Evolutionary conservation across 1,140 invertebrate genomes (phyloP).

Genomic region (Physella acuta): DNA sequence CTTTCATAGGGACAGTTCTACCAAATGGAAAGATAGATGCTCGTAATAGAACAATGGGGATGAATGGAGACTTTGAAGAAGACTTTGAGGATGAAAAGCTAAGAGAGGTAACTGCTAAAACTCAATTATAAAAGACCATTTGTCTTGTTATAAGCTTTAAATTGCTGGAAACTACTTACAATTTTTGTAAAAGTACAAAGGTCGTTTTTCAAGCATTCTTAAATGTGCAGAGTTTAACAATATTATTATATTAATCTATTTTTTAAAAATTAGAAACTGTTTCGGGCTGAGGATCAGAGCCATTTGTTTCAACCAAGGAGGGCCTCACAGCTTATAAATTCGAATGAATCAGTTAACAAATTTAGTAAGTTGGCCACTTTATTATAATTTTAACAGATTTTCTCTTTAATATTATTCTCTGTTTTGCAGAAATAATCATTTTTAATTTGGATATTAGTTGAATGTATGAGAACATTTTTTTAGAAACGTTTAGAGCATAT

Average conservation of each 20-base stretch:
- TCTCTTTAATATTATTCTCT: no score
- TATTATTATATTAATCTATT: neutral
- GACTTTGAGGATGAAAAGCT: slow-evolving; percentile 55
- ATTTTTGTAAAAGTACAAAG: no score
- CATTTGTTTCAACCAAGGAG: slow-evolving; percentile 74
- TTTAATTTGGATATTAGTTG: no score
- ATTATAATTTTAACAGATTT: no score
- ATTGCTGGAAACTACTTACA: no score
- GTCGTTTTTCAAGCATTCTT: no score
- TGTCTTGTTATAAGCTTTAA: neutral
- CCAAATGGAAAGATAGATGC: neutral
- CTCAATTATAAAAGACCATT: no score
- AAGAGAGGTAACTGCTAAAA: slow-evolving; percentile 56
- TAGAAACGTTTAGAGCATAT: no score
- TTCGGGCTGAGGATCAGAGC: slow-evolving; percentile 69
- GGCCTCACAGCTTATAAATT: slow-evolving; percentile 66
- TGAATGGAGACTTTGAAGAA: slow-evolving; percentile 52
- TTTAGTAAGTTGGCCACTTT: slow-evolving; percentile 37
- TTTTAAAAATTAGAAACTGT: slow-evolving; percentile 64
- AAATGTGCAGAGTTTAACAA: no score
- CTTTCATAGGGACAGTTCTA: slow-evolving; percentile 6
- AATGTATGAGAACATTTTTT: no score
- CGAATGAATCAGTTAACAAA: slow-evolving; percentile 54
- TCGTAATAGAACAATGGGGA: slow-evolving; percentile 3
- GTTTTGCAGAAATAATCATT: no score